phyloP scores from a whole-genome alignment of 2,888 invertebrate genomes.

The Parnassius apollo region DNA sequence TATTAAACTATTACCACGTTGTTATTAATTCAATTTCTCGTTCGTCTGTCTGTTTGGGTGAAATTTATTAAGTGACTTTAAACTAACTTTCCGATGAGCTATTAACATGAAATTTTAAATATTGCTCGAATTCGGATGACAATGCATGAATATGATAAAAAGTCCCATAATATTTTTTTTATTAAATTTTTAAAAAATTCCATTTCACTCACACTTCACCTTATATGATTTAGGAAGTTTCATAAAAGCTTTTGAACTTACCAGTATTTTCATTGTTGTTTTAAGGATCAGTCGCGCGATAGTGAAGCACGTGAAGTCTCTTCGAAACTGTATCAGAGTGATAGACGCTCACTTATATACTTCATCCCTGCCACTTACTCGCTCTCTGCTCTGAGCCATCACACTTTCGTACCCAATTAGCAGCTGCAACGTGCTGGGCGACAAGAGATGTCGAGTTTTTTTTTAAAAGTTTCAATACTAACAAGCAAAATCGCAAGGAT shows the following conservation, averaged over 20 bases:
- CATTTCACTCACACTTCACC: no score
- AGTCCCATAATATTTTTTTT: no score
- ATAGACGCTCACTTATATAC: slow-evolving; percentile 76
- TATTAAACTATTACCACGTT: no score
- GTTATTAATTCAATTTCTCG: no score
- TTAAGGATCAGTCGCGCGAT: slow-evolving; percentile 54
- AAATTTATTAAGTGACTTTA: no score
- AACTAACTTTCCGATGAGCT: no score
- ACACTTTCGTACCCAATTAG: slow-evolving; percentile 71
- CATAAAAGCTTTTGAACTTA: slow-evolving; percentile 56
- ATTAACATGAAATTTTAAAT: no score
- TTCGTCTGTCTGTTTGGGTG: no score
- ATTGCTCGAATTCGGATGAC: no score
- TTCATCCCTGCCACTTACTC: slow-evolving; percentile 76
- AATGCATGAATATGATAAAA: no score
- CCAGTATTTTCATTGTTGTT: slow-evolving; percentile 74
- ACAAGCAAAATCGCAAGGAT: slow-evolving; percentile 15
- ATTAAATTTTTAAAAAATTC: no score
- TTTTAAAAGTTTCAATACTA: slow-evolving; percentile 25
- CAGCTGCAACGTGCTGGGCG: slow-evolving; percentile 50
- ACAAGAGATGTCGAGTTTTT: slow-evolving; percentile 43
- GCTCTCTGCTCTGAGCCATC: slow-evolving; percentile 62
- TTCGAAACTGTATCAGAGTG: slow-evolving; percentile 77
- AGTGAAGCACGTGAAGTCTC: slow-evolving; percentile 63
- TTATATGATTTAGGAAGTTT: slow-evolving; percentile 22